Base-by-base conservation (phyloP, 2,888 invertebrate species). In the Lampropteryx suffumata region DNA sequence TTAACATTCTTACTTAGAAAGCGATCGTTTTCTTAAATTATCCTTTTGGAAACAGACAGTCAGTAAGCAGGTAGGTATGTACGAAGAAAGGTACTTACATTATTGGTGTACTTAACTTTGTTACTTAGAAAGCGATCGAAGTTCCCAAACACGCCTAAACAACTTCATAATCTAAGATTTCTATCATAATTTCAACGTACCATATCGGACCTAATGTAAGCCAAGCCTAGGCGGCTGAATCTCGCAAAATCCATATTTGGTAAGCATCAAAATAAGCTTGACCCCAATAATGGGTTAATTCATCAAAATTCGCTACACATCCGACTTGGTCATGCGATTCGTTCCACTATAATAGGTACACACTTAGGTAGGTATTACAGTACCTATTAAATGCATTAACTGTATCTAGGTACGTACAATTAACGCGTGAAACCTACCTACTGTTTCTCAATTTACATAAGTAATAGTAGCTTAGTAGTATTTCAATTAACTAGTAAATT, bases 291-390 rank as follows among this genome's bases (percentile, higher is more conserved):
- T 36, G 12, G 24, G 32, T 26, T 26, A 24, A 54, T 42, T 34
- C n/a, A 36, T 36, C 45, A 40, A 42, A 37, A 42, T 50, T 46
- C 40, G 39, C 46, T 26, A 32, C 32, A 32, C 48, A 36, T 42
- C 5, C 7, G 9, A 24, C 5, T 43, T 27, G 28, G 43, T 27
- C 12, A 36, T n/a, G 12, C 36, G 21, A 44, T 24, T 43, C 28
- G 28, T 24, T 17, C 4, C 9, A 10, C n/a, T 5, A 24, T 7
- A 10, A 10, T 29, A 24, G 24, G 7, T 7, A 29, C 0, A 11
- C 11, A 29, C 29, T 29, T 4, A 17, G 2, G 17, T n/a, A n/a
- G n/a, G n/a, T n/a, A 17, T 17, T 17, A 17, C 17, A 17, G 17
- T 17, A 17, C 17, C 17, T 17, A 4, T 17, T n/a, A n/a, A n/a